Base-by-base conservation (phyloP, 2,797 vertebrate species). In the Coreius guichenoti region DNA sequence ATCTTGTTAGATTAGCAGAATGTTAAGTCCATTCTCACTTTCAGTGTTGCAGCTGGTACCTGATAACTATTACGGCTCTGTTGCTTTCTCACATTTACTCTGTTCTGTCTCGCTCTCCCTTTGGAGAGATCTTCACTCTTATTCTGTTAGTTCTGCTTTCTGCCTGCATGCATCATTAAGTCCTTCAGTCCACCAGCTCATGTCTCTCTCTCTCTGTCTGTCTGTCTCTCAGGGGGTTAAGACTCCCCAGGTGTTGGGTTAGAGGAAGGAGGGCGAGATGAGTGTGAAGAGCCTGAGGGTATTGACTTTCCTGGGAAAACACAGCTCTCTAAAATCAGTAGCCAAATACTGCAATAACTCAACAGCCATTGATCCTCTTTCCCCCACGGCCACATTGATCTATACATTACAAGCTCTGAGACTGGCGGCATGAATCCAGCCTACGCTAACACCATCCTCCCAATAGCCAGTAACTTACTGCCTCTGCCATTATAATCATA, bases 231-330 rank as follows among this genome's bases (percentile, higher is more conserved):
- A 49, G 8, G 68, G 89, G 90, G 89, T 87, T 82, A 79, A 86
- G 77, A 78, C 84, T 92, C 92, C 92, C 91, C 89, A 84, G 91
- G 92, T 93, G 92, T 82, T 45, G 86, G 87, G 91, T 88, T 67
- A 87, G 88, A 89, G 78, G 85, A 83, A 36, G 56, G 90, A 75
- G 87, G 90, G 82, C 89, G 90, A 92, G 89, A 93, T 92, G 93
- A 94, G 93, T 92, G 93, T 93, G 93, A 88, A 90, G 89, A 93
- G 92, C 92, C 91, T 92, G 92, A 90, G 94, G 92, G 92, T 94
- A 94, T 94, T 92, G 94, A 94, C 94, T 94, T 93, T 94, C 93
- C 93, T 94, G 94, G 92, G 93, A 95, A 95, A 95, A 95, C 94
- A 94, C 93, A 92, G 92, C 93, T 93, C 93, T 92, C 92, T 91